Evolutionary conservation across 2,797 vertebrate genomes (phyloP).

Genomic region (Macrochelys suwanniensis): DNA sequence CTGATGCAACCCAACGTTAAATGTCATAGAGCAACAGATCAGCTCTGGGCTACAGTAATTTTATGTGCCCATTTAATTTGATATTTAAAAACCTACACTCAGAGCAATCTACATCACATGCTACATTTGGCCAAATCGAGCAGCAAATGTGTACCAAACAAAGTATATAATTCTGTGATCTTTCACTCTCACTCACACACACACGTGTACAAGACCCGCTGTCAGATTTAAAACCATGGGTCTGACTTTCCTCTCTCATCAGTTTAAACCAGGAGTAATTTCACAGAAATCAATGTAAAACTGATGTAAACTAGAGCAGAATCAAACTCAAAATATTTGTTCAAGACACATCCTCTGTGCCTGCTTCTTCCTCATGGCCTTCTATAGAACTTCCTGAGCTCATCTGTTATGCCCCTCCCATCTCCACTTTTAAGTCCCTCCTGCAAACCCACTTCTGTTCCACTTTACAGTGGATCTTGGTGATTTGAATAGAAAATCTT

Average conservation of each 20-base stretch:
- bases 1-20: constrained; percentile 78
- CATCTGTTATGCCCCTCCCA: rapidly evolving
- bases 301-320: not conserved
- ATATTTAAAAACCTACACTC: constrained; percentile 79
- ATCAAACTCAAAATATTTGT: no score
- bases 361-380: not conserved
- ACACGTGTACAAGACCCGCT: not conserved
- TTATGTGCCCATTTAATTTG: constrained; percentile 77
- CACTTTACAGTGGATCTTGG: not conserved
- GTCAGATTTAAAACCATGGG: not conserved
- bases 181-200: not conserved
- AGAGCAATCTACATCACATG: constrained; percentile 72
- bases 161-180: constrained; percentile 67
- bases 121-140: constrained; percentile 76
- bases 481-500: constrained; percentile 20
- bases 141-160: constrained; percentile 72
- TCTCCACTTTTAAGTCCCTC: not conserved
- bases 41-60: constrained; percentile 77
- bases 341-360: not conserved
- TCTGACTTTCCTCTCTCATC: not conserved
- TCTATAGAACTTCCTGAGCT: not conserved
- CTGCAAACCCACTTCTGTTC: not conserved
- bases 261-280: rapidly evolving
- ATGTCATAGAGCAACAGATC: constrained; percentile 79
- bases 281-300: rapidly evolving